Conservation (phyloP, 2,888 invertebrate species). For the Kryphioiulus occultus region DNA sequence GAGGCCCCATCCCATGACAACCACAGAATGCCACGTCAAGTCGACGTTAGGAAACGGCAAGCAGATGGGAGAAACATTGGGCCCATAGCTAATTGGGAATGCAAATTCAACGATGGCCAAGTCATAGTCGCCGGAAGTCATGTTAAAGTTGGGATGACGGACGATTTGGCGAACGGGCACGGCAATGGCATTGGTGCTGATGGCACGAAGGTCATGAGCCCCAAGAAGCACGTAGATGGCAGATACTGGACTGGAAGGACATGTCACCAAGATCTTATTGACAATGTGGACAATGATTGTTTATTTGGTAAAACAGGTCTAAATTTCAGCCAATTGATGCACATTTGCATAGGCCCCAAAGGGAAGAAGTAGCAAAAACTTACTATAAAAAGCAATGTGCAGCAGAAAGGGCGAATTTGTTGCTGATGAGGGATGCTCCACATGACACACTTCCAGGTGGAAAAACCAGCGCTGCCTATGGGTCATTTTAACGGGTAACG, state of each 20-base stretch:
- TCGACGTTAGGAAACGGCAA: constrained; percentile 49
- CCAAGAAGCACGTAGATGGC: constrained; percentile 44
- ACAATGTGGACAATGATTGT: no score
- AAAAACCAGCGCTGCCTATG: constrained; percentile 47
- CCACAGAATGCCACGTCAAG: constrained; percentile 46
- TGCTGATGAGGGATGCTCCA: constrained; percentile 50
- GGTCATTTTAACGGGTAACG: background rate
- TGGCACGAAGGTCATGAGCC: constrained; percentile 35
- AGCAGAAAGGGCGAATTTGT: constrained; percentile 47
- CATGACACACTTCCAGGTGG: constrained; percentile 50
- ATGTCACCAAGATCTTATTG: no score
- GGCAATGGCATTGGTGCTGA: constrained; percentile 9
- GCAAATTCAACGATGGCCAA: constrained; percentile 48
- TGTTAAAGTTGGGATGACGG: constrained; percentile 42
- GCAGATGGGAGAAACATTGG: constrained; percentile 48
- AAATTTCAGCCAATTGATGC: no score
- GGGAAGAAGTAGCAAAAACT: background rate
- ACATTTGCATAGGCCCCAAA: background rate
- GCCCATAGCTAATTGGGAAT: constrained; percentile 11
- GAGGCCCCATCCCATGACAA: constrained; percentile 51
- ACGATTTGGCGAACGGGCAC: constrained; percentile 48
- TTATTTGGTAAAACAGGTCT: no score
- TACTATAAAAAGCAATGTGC: constrained; percentile 51
- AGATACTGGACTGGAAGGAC: constrained; percentile 37
- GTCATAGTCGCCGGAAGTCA: constrained; percentile 40